Percentiles rank a stretch among this genome's conserved stretches.
phyloP scores from a whole-genome alignment of 1,140 invertebrate genomes.

The Sinella curviseta region DNA sequence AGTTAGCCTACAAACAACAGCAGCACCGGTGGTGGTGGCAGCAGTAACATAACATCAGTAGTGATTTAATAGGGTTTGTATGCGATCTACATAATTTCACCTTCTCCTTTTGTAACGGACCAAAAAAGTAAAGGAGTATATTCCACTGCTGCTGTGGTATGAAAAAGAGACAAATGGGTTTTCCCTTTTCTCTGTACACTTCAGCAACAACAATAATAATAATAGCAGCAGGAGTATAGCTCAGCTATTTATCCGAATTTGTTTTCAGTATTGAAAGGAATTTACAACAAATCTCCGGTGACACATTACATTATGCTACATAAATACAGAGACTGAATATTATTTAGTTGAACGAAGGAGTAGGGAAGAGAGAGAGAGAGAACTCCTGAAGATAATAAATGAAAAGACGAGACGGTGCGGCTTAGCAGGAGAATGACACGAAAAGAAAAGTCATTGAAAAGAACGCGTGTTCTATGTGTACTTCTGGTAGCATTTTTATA shows the following conservation, averaged over 20 bases:
- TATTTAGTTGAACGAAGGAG: background rate
- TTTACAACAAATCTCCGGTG: slow-evolving; percentile 6
- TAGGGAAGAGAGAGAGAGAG: too few species aligned
- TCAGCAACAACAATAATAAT: background rate
- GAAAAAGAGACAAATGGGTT: background rate
- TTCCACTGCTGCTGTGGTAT: background rate
- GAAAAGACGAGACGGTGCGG: background rate
- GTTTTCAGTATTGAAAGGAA: background rate
- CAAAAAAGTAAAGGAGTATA: too few species aligned
- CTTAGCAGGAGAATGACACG: too few species aligned
- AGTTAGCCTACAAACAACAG: too few species aligned
- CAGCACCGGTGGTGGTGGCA: too few species aligned
- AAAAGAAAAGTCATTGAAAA: too few species aligned
- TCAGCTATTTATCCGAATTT: background rate
- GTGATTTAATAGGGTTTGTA: too few species aligned
- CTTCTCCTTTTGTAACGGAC: too few species aligned
- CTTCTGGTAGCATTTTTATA: too few species aligned
- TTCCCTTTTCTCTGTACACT: background rate
- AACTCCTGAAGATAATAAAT: background rate
- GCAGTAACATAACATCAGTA: too few species aligned
- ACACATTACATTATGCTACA: slow-evolving; percentile 12
- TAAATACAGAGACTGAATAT: background rate
- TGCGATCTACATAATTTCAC: too few species aligned
- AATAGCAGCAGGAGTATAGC: background rate
- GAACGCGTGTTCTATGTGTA: too few species aligned